A percentile compares a stretch with the other conserved stretches of the same genome.
phyloP scores from a whole-genome alignment of 2,888 invertebrate species.

The Cerastis rubricosa region DNA sequence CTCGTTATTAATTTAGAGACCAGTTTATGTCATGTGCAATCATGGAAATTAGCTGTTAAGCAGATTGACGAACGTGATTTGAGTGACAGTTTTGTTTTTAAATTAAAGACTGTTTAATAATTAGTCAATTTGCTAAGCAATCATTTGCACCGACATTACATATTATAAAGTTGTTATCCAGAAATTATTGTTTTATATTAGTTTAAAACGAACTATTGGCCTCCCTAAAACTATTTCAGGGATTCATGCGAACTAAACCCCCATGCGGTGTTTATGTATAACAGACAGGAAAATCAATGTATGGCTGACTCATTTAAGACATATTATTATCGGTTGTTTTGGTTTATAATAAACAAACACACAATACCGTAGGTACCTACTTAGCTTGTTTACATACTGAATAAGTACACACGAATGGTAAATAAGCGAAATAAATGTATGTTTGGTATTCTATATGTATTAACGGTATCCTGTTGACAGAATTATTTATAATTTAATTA shows the following conservation, averaged over 20 bases:
- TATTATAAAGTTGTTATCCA: background rate
- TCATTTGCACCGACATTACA: background rate
- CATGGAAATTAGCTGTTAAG: background rate
- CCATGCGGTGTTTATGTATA: background rate
- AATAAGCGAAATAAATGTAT: conserved; percentile 10
- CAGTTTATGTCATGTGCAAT: background rate
- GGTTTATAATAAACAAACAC: background rate
- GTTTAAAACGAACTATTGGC: background rate
- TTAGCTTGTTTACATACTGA: conserved; percentile 6
- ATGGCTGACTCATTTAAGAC: conserved; percentile 6
- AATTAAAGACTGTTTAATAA: background rate
- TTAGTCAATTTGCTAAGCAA: background rate
- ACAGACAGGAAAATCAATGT: conserved; percentile 10
- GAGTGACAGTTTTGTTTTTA: background rate
- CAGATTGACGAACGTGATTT: background rate
- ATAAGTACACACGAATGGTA: background rate
- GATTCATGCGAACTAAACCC: background rate
- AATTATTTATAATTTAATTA: background rate
- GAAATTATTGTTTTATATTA: background rate
- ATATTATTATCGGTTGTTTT: background rate
- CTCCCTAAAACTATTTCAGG: too few species aligned
- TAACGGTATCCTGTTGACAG: conserved; percentile 30
- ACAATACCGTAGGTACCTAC: background rate
- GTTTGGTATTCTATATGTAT: background rate
- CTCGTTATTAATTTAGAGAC: background rate